phyloP scores from a whole-genome alignment of 2,888 invertebrate genomes.

The Sepioteuthis lessoniana region DNA sequence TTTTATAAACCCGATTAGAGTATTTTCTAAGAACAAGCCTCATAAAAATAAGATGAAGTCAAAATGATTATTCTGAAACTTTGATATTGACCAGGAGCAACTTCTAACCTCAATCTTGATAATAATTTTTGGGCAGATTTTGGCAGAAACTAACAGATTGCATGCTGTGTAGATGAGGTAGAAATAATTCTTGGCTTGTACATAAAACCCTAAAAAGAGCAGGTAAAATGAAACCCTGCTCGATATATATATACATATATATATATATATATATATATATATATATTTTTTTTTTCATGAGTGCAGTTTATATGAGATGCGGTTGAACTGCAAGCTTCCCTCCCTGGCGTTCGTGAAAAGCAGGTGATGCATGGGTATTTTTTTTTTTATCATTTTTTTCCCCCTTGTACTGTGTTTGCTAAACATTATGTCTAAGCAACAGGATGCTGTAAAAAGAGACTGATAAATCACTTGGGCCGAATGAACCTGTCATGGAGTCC shows the following conservation, averaged over 20 bases:
- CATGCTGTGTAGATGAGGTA: background rate
- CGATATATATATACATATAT: too few species aligned
- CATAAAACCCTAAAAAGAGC: background rate
- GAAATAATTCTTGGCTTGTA: background rate
- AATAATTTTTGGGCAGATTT: background rate
- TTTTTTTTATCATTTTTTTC: background rate
- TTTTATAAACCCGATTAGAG: too few species aligned
- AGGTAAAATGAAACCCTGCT: background rate
- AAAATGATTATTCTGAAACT: background rate
- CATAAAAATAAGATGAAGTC: background rate
- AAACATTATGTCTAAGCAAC: background rate
- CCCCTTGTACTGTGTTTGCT: background rate
- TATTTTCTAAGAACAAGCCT: too few species aligned
- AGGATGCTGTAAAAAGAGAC: background rate
- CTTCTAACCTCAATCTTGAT: background rate
- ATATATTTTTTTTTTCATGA: too few species aligned
- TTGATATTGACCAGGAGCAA: background rate
- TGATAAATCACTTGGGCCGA: background rate
- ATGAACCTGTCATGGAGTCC: conserved; percentile 33
- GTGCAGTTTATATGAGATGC: conserved; percentile 8
- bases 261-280: too few species aligned
- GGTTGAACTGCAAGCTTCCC: conserved; percentile 4
- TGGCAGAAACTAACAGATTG: background rate
- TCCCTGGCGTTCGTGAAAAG: background rate
- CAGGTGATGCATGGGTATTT: conserved; percentile 33